A percentile compares a stretch with the other conserved stretches of the same genome.
These are phyloP conservation scores for Hapalemur alaotrensis DNA, from an alignment of 2,797 vertebrate genomes.

Conservation along the genomic window DNA sequence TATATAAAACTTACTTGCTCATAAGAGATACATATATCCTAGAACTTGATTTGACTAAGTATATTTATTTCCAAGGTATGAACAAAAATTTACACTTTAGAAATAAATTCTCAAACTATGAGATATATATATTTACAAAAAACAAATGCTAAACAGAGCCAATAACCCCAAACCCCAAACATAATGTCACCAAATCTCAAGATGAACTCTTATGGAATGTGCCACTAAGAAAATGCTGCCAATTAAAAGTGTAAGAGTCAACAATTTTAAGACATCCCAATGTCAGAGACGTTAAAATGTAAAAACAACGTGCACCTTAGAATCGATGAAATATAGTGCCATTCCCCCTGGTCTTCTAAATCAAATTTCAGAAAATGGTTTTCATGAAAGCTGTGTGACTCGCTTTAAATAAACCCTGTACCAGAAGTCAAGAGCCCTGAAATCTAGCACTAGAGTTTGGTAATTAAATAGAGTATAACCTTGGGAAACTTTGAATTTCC, in stretches of 20 bases:
- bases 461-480: not conserved
- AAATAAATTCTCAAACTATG: not conserved
- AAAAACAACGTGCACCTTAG: not conserved
- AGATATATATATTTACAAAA: not conserved
- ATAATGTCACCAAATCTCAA: not conserved
- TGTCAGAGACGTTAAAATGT: not conserved
- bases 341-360: not conserved
- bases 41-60: not conserved
- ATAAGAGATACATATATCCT: not conserved
- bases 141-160: not conserved
- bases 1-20: not conserved
- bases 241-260: not conserved
- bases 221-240: not conserved
- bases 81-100: slow-evolving; percentile 6
- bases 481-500: not conserved
- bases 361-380: not conserved
- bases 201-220: not conserved
- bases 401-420: not conserved
- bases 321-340: not conserved
- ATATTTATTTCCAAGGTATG: not conserved
- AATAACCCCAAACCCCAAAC: not conserved
- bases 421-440: not conserved
- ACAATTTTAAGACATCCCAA: not conserved
- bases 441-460: not conserved
- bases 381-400: not conserved